phyloP scores from a whole-genome alignment of 2,888 invertebrate genomes.

The Xanthostigma xanthostigma region DNA sequence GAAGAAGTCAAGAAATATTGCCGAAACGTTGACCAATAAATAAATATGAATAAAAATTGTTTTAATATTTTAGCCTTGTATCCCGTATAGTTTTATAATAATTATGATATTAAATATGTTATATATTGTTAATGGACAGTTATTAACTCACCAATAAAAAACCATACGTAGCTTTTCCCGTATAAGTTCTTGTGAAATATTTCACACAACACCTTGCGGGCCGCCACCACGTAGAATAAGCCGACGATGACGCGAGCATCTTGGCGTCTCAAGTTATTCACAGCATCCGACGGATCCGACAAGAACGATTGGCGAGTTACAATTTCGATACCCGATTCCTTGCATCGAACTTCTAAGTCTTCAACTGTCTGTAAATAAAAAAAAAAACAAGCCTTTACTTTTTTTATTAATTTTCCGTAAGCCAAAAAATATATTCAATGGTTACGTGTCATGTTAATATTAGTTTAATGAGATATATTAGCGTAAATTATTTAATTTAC shows the following conservation, averaged over 20 bases:
- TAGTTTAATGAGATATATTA: too few relatives aligned
- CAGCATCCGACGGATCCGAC: constrained; percentile 92
- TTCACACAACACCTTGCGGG: constrained; percentile 90
- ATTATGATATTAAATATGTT: too few relatives aligned
- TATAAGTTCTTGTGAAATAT: constrained; percentile 87
- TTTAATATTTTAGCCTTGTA: too few relatives aligned
- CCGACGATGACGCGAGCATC: constrained; percentile 97
- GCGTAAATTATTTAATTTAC: too few relatives aligned
- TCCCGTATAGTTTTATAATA: too few relatives aligned
- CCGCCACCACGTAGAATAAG: constrained; percentile 95
- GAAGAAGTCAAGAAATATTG: too few relatives aligned
- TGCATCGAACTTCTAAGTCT: constrained; percentile 88
- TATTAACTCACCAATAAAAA: constrained; percentile 77
- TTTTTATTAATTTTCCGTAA: too few relatives aligned
- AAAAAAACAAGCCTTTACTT: constrained; percentile 4
- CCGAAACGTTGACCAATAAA: too few relatives aligned
- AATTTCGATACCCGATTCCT: constrained; percentile 84
- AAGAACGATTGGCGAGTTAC: constrained; percentile 93
- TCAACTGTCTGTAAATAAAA: constrained; percentile 70
- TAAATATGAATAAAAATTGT: too few relatives aligned
- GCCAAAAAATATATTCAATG: too few relatives aligned
- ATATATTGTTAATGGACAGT: not conserved
- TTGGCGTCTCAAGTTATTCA: constrained; percentile 83
- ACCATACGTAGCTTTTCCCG: constrained; percentile 96
- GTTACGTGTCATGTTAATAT: too few relatives aligned